A percentile compares a stretch with the other conserved stretches of the same genome.
Conservation (phyloP, 2,113 vertebrate species). For the Gracilinanus agilis region DNA sequence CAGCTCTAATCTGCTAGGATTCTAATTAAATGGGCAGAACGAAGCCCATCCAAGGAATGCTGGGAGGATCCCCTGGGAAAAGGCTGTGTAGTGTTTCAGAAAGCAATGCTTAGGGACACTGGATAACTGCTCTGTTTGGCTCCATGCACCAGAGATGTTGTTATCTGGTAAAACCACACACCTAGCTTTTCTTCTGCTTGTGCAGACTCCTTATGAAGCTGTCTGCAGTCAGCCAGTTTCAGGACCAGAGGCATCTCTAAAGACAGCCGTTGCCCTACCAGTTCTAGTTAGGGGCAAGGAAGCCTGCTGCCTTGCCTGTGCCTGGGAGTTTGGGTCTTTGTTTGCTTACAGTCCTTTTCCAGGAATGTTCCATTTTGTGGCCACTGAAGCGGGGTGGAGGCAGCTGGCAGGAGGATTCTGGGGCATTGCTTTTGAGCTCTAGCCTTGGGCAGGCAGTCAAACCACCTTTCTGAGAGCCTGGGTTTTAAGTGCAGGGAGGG, state of each 20-base stretch:
- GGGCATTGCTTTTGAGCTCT: not conserved
- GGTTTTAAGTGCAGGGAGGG: not conserved
- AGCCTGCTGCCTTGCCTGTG: not conserved
- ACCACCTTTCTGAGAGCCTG: not conserved
- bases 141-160: not conserved
- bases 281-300: not conserved
- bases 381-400: not conserved
- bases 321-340: slow-evolving; percentile 12
- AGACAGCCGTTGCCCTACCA: not conserved
- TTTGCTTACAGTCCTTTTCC: not conserved
- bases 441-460: not conserved
- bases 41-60: not conserved
- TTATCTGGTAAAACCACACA: slow-evolving; percentile 21
- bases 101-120: not conserved
- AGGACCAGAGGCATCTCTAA: not conserved
- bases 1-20: not conserved
- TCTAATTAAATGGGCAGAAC: not conserved
- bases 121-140: not conserved
- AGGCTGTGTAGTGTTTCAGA: not conserved
- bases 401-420: not conserved
- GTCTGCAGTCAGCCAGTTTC: not conserved
- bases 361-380: slow-evolving; percentile 6
- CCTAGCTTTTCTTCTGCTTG: not conserved
- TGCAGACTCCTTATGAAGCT: not conserved
- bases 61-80: slow-evolving; percentile 1